Base-by-base conservation (phyloP, 2,888 invertebrate species). In the Spodoptera littoralis region DNA sequence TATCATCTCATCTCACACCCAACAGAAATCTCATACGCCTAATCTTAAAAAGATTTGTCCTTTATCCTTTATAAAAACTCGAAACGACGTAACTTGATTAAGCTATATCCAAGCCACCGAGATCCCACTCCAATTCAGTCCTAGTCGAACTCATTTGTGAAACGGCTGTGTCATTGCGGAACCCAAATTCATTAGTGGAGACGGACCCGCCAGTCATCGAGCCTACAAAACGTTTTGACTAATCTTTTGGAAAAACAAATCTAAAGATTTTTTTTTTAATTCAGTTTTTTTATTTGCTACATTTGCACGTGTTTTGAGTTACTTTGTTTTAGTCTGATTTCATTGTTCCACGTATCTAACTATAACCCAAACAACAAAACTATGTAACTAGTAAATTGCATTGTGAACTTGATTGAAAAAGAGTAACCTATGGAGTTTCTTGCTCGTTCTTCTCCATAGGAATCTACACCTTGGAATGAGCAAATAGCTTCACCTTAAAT, bases 81-180 rank as follows among this genome's bases (percentile, higher is more conserved):
- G 54, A 61, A 76, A 73, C 52, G 51, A 61, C 11, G 41, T 50
- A 45, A 69, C 61, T 60, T 63, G 50, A 76, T 76, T 70, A 70
- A 73, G 65, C 36, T 70, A 60, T 65, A 54, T 55, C 18, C 56
- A 53, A 66, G 55, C 70, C 49, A 58, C 61, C 57, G 63, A 61
- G 64, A 71, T 61, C 70, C 66, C 57, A 54, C 70, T 67, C 48
- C 70, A 66, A 69, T 75, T 50, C 60, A 65, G 47, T 41, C 49
- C 27, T 55, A 66, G 57, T 59, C 47, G 47, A 60, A 72, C 63
- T 77, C 62, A 65, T 79, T 77, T 70, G 56, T 44, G 42, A 78
- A 79, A 78, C 60, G 52, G 80, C 78, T 22, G 62, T 74, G 80
- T 79, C 80, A 79, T 71, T 79, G 30, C 60, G 61, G 60, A 59